These are phyloP conservation scores for Heliangelus exortis DNA, from an alignment of 2,797 vertebrate genomes.

Conservation along the genomic window DNA sequence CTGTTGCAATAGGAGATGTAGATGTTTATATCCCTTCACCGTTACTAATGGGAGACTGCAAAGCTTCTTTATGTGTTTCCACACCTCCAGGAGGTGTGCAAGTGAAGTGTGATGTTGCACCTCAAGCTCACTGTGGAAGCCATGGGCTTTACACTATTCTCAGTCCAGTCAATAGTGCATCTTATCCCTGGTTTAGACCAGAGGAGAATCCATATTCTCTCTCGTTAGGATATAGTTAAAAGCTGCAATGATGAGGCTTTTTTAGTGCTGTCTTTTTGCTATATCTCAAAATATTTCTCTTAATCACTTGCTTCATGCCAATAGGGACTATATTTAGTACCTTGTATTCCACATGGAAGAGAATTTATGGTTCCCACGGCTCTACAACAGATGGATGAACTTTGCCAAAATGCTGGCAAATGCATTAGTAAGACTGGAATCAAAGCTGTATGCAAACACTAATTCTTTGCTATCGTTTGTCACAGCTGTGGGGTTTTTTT, in stretches of 20 bases:
- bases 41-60: not conserved
- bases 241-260: not conserved
- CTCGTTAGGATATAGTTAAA: not conserved
- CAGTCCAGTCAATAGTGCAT: not conserved
- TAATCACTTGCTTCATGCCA: not conserved
- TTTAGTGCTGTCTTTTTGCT: not conserved
- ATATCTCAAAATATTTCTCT: not conserved
- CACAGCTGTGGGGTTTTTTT: not conserved
- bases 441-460: constrained; percentile 12
- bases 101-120: not conserved
- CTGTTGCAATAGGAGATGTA: not conserved
- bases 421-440: not conserved
- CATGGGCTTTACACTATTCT: not conserved
- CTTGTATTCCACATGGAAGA: not conserved
- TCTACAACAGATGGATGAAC: not conserved
- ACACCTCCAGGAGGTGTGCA: not conserved
- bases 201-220: not conserved
- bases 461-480: not conserved
- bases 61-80: not conserved
- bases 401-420: constrained; percentile 47
- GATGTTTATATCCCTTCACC: not conserved
- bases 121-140: not conserved
- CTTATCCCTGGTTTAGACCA: not conserved
- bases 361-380: not conserved
- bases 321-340: not conserved